Evolutionary conservation across 2,113 vertebrate genomes (phyloP).

Genomic region (Scophthalmus maximus): DNA sequence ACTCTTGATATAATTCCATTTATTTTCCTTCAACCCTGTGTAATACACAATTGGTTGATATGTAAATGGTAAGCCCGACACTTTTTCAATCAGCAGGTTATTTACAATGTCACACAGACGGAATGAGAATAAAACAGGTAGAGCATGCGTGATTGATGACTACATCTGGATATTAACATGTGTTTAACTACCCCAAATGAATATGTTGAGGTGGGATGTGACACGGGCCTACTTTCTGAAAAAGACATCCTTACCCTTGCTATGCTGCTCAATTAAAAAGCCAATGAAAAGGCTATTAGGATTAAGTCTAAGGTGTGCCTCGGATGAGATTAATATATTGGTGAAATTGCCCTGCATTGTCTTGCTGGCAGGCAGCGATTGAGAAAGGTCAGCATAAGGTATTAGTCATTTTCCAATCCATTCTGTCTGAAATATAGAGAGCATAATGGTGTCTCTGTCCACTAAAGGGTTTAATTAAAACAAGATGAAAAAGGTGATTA

Average conservation of each 20-base stretch:
- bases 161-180: conserved; percentile 33
- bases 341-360: conserved; percentile 53
- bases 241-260: conserved; percentile 56
- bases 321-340: conserved; percentile 69
- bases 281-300: conserved; percentile 74
- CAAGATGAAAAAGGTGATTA: conserved; percentile 63
- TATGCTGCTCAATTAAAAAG: conserved; percentile 62
- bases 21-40: neutral
- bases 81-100: neutral
- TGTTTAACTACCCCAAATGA: conserved; percentile 61
- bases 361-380: conserved; percentile 46
- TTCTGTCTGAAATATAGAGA: conserved; percentile 62
- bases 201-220: conserved; percentile 29
- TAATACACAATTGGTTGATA: neutral
- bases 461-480: conserved; percentile 74
- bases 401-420: conserved; percentile 64
- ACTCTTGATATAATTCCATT: neutral
- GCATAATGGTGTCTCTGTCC: conserved; percentile 59
- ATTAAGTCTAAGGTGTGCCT: conserved; percentile 68
- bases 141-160: conserved; percentile 48
- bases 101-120: conserved; percentile 19
- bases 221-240: conserved; percentile 32
- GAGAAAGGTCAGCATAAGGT: conserved; percentile 71
- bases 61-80: neutral
- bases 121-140: conserved; percentile 21